Percentiles rank a stretch among this genome's conserved stretches.
Conservation (phyloP, 2,888 invertebrate genomes). For the Lampropteryx suffumata region DNA sequence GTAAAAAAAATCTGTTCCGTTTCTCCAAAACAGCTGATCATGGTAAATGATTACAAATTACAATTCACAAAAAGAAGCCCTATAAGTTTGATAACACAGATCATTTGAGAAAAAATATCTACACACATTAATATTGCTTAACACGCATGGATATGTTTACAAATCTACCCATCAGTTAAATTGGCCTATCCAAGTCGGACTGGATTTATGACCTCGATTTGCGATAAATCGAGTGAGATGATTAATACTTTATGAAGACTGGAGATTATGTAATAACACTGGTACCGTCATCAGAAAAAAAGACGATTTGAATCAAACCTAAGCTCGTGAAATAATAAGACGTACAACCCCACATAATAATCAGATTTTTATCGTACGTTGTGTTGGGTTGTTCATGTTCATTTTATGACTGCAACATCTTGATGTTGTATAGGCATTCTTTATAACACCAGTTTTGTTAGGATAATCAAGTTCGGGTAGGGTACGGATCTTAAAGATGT, state of each 20-base stretch:
- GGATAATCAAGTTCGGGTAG: neutral
- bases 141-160: neutral
- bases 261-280: too few relatives aligned
- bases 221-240: neutral
- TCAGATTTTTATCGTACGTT: constrained; percentile 4
- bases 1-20: too few relatives aligned
- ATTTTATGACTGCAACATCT: constrained; percentile 7
- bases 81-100: neutral
- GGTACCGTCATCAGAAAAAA: too few relatives aligned
- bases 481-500: too few relatives aligned
- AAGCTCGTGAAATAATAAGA: too few relatives aligned
- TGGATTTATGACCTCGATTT: constrained; percentile 6
- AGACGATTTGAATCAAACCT: too few relatives aligned
- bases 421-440: neutral
- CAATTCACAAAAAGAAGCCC: too few relatives aligned
- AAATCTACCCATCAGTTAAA: neutral
- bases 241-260: too few relatives aligned
- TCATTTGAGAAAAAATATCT: neutral
- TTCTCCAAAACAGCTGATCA: too few relatives aligned
- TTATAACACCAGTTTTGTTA: neutral
- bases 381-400: neutral
- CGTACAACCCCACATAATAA: too few relatives aligned
- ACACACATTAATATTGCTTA: constrained; percentile 1
- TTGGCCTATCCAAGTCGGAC: neutral
- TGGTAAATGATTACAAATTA: too few relatives aligned